A percentile compares a stretch with the other conserved stretches of the same genome.
Evolutionary conservation across 2,888 invertebrate species (phyloP).

Genomic region (Phymatocera aterrima): DNA sequence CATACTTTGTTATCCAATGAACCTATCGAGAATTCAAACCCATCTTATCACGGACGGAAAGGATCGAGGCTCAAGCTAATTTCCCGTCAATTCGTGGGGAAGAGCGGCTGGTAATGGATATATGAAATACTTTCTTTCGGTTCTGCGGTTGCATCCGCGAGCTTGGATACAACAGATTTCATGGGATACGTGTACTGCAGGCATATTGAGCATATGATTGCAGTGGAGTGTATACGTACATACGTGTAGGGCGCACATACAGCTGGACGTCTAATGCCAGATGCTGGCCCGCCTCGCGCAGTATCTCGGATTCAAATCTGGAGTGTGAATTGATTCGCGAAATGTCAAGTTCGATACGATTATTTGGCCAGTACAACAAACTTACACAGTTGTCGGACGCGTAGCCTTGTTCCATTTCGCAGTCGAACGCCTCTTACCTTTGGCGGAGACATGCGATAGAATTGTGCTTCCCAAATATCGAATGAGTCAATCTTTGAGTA

Average conservation of each 20-base stretch:
- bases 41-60: too few species aligned
- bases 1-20: background rate
- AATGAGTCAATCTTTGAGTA: too few species aligned
- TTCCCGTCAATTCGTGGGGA: too few species aligned
- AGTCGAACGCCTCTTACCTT: slow-evolving; percentile 2
- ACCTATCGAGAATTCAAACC: background rate
- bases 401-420: slow-evolving; percentile 7
- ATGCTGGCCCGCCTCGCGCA: background rate
- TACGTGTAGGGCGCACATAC: background rate
- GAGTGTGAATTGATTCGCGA: background rate
- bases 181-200: too few species aligned
- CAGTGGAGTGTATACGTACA: background rate
- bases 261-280: background rate
- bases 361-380: background rate
- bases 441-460: background rate
- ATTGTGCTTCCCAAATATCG: too few species aligned
- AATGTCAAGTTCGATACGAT: background rate
- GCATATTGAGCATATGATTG: too few species aligned
- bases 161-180: too few species aligned
- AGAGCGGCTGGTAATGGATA: too few species aligned
- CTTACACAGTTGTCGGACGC: background rate
- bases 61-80: too few species aligned
- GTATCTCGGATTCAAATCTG: background rate
- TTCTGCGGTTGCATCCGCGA: too few species aligned
- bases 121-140: too few species aligned